Evolutionary conservation across 2,888 invertebrate species (phyloP), one percentile per base, ranked within the genome.

Genomic region (Pachliopta kotzebuea): DNA sequence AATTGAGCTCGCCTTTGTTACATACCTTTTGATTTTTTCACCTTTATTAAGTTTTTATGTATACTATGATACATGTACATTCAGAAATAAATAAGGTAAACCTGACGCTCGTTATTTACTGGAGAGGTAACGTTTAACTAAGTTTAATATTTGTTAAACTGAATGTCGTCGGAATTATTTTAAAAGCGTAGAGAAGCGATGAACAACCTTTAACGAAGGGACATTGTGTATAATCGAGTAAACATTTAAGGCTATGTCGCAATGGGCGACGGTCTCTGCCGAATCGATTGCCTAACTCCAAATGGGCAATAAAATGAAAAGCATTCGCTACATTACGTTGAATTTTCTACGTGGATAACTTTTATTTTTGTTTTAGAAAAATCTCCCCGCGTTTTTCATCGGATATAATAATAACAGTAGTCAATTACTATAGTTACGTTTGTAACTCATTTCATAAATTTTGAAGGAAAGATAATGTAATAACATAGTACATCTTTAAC

Each of bases 251-350:
- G 9, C 62, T 53, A 65, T 65, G 58, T 65, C 54, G 65, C 65
- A 65, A 65, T 49, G 53, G 56, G 45, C 61, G 65, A 54, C 56
- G 65, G 56, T 57, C 61, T 56, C 60, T 17, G 56, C 56, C 20
- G 31, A 61, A 53, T 57, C 54, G 53, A 57, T 65, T 65, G 57
- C 61, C n/a, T 49, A 65, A 65, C 65, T 61, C 18, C 29, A 60
- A 65, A 65, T 29, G 61, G 65, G 45, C 61, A 61, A 61, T 61
- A 61, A 60, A 65, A 60, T 56, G 57, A 57, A 65, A 58, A 61
- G 50, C 45, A 57, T 54, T 58, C 56, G 45, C 60, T 58, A 54
- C 29, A 53, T 65, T 65, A 65, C 57, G 57, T 50, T 58, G 31
- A 58, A 56, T 60, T 60, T 60, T 56, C 52, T 56, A 20, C 24